Percentiles rank a stretch among this genome's conserved stretches.
Conservation (phyloP, 1,140 invertebrate species). For the Temnothorax longispinosus region DNA sequence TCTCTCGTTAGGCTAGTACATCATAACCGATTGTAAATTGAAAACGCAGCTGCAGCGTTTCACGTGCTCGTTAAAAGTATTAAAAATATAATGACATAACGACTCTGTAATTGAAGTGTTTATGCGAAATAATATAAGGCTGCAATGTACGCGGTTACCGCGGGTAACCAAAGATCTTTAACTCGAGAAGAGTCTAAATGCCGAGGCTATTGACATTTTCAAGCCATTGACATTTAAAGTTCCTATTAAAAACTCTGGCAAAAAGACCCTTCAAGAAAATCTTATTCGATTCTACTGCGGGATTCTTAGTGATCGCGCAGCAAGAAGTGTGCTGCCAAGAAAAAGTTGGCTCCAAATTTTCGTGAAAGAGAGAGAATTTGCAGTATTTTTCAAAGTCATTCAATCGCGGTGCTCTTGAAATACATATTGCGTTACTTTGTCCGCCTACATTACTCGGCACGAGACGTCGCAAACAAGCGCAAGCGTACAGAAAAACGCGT, state of each 20-base stretch:
- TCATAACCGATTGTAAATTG: slow-evolving; percentile 20
- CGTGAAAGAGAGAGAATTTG: background rate
- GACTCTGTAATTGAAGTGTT: slow-evolving; percentile 21
- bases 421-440: background rate
- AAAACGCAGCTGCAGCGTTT: background rate
- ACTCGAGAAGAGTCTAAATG: slow-evolving; percentile 36
- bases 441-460: background rate
- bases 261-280: slow-evolving; percentile 8
- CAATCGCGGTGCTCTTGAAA: background rate
- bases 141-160: background rate
- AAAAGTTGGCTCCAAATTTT: background rate
- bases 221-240: slow-evolving; percentile 52
- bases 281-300: slow-evolving; percentile 2
- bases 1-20: background rate
- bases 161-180: slow-evolving; percentile 24
- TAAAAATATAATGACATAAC: slow-evolving; percentile 30
- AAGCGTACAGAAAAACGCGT: slow-evolving; percentile 1
- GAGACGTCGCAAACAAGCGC: background rate
- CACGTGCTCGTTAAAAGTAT: background rate
- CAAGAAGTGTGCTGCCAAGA: background rate
- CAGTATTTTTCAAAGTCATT: background rate
- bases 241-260: slow-evolving; percentile 14
- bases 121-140: background rate
- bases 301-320: background rate
- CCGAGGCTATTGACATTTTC: slow-evolving; percentile 58